Base-by-base conservation (phyloP, 2,797 vertebrate genomes). In the Gila robusta region DNA sequence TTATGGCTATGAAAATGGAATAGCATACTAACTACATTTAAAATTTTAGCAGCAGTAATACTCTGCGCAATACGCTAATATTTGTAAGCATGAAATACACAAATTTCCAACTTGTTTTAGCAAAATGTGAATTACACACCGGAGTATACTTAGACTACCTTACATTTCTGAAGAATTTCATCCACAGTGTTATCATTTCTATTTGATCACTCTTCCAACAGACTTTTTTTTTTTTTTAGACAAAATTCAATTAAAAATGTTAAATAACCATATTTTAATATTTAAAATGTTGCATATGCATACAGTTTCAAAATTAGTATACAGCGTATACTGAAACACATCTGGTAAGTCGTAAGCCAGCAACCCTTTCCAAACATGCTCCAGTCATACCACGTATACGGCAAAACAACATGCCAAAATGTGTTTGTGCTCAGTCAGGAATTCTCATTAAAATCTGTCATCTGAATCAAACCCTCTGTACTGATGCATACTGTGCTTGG, bases 401-500 rank as follows among this genome's bases (percentile, higher is more conserved):
- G 44, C 19, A 47, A 73, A 74, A 47, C 49, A 62, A 82, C 26
- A 52, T 41, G 67, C 47, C 67, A 82, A 54, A 70, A 67, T 52
- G 52, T 56, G 72, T 47, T 62, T 66, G 23, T 39, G 23, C 26
- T 56, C 47, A 12, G 74, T 41, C 39, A 72, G 78, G 74, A 83
- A 83, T 79, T 79, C 69, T 66, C 41, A 47, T 84, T 69, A 44
- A 85, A 83, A 76, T 44, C 69, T 26, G 56, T 52, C 28, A 37
- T 21, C 23, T 70, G 67, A 76, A 69, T 69, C 41, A 23, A 26
- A 62, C 66, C 54, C 67, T 4, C 69, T 37, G 62, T 19, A 39
- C 56, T 84, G 62, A 81, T 74, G 71, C 88, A 64, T 54, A 41
- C 83, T 87, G 88, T 1, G 85, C 35, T 44, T 86, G 87, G 88